Percentiles rank a stretch among this genome's conserved stretches.
Evolutionary conservation across 2,797 vertebrate genomes (phyloP).

Genomic region (Tokudaia muenninki): DNA sequence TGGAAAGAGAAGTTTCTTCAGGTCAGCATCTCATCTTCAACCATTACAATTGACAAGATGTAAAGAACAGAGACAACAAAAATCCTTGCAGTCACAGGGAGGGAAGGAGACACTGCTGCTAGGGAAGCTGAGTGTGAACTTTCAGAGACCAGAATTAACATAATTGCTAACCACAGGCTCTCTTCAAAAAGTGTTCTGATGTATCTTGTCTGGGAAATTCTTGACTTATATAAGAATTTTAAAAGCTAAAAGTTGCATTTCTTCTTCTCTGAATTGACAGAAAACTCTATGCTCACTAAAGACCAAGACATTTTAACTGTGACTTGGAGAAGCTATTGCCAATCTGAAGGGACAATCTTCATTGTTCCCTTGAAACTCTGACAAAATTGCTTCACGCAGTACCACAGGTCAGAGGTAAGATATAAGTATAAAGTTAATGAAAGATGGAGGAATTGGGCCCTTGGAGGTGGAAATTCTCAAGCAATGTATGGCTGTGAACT

Average conservation of each 20-base stretch:
- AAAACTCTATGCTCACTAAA: neutral
- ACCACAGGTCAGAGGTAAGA: slow-evolving; percentile 9
- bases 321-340: neutral
- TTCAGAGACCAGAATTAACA: neutral
- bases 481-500: neutral
- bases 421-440: neutral
- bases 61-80: neutral
- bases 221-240: neutral
- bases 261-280: neutral
- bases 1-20: neutral
- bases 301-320: neutral
- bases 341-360: neutral
- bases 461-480: neutral
- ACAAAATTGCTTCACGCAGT: neutral
- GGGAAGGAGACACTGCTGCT: neutral
- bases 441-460: neutral
- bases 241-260: neutral
- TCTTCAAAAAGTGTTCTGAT: neutral
- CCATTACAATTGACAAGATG: neutral
- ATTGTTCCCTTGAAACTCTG: slow-evolving; percentile 18
- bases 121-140: neutral
- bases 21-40: neutral
- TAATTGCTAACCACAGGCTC: neutral
- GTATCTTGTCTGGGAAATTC: slow-evolving; percentile 2
- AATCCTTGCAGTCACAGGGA: neutral